Base-by-base conservation (phyloP, 2,888 invertebrate species). In the Zeuzera pyrina region DNA sequence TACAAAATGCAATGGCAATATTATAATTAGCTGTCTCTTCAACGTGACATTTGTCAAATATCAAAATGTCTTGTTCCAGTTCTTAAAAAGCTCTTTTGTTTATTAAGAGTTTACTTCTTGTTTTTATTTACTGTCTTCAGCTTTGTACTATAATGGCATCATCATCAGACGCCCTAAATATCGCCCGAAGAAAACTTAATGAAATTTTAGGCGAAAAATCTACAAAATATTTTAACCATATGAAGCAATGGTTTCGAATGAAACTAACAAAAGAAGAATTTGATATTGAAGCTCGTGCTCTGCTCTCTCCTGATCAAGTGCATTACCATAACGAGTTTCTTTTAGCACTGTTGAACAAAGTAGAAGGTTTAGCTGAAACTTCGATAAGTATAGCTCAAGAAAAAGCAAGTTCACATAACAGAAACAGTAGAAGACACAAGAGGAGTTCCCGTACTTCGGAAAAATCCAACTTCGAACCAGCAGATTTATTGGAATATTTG, bases 261-360 rank as follows among this genome's bases (percentile, higher is more conserved):
- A 87, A 92, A 70, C 86, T 91, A 38, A 89, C 91, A 0, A 93
- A 93, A 61, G 91, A 93, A 58, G 92, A 94, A 50, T 95, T 96
- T 61, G 94, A 95, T 52, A 65, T 74, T 8, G 91, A 92, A 71
- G 92, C 92, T 3, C 85, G 94, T 22, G 88, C 89, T 58, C 71
- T 95, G 10, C 71, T 96, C 39, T 85, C 86, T 5, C 73, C 86
- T 4, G 90, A 93, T 28, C 91, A 93, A 69, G 87, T 94, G 15
- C 91, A 90, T 57, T 86, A 91, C 32, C 96, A 96, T 64, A 95
- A 95, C 70, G 89, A 91, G 52, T 95, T 95, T 56, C 72, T 95
- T 4, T 65, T 93, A 11, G 92, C 94, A 0, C 79, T 95, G 23
- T 78, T 94, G 19, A 90, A 91, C 51, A 93, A 92, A 83, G 92